A percentile compares a stretch with the other conserved stretches of the same genome.
Evolutionary conservation across 35 echinoderm and acorn worm genomes (phyloP).

Genomic region (Lytechinus variegatus): DNA sequence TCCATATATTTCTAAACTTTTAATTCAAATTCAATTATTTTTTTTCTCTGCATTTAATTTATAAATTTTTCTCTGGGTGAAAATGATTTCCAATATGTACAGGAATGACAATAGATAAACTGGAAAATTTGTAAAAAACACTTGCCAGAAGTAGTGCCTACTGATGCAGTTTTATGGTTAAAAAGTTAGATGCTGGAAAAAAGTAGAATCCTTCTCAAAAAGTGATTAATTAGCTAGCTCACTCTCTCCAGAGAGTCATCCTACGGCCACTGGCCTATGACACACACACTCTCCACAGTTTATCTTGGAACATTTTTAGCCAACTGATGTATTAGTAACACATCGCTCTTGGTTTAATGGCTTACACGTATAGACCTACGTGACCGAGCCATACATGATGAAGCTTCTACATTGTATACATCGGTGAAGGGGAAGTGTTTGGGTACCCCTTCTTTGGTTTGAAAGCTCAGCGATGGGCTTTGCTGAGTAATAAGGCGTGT

Average conservation of each 20-base stretch:
- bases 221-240: background rate
- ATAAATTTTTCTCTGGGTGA: too few relatives aligned
- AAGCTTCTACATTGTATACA: too few relatives aligned
- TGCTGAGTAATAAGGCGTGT: conserved; percentile 6
- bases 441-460: background rate
- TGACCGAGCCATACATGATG: background rate
- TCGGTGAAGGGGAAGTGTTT: background rate
- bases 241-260: background rate
- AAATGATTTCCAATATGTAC: too few relatives aligned
- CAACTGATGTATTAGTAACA: background rate
- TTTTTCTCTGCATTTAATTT: too few relatives aligned
- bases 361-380: background rate
- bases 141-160: too few relatives aligned
- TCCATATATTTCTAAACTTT: too few relatives aligned
- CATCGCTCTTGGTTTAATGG: background rate
- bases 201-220: too few relatives aligned
- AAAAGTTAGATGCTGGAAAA: too few relatives aligned
- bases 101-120: too few relatives aligned
- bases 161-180: too few relatives aligned
- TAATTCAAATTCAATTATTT: too few relatives aligned
- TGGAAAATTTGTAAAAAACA: too few relatives aligned
- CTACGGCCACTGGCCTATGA: background rate
- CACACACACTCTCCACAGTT: background rate
- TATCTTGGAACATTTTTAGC: background rate
- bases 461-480: background rate